A percentile compares a stretch with the other conserved stretches of the same genome.
These are phyloP conservation scores for Radopholus similis DNA, from an alignment of 1,140 invertebrate genomes.

Conservation along the genomic window DNA sequence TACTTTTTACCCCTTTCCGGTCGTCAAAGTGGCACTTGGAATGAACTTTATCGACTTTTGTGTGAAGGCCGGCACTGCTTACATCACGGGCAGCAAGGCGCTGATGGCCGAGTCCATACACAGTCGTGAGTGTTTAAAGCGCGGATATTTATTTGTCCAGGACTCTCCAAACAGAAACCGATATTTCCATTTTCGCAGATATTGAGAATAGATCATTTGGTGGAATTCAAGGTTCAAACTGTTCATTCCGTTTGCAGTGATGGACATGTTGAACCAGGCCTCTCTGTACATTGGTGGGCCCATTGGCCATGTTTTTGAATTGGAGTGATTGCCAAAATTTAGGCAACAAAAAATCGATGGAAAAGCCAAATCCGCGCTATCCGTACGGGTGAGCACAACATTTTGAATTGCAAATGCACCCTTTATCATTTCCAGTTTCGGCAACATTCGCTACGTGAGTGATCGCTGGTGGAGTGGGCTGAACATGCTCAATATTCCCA, in stretches of 20 bases:
- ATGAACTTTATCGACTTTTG: slow-evolving; percentile 31
- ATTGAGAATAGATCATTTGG: background rate
- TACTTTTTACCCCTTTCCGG: background rate
- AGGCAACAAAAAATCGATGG: slow-evolving; percentile 4
- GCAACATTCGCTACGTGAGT: slow-evolving; percentile 91
- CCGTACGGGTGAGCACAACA: slow-evolving; percentile 77
- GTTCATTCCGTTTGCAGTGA: slow-evolving; percentile 66
- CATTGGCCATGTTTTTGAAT: slow-evolving; percentile 23
- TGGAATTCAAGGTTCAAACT: background rate
- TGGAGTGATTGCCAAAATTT: background rate
- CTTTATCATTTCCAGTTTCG: slow-evolving; percentile 49
- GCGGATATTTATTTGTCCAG: background rate
- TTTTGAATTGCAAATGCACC: too few relatives aligned
- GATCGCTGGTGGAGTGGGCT: background rate
- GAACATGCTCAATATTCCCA: background rate
- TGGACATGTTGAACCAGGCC: slow-evolving; percentile 87
- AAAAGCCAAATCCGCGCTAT: slow-evolving; percentile 8
- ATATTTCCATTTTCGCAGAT: background rate
- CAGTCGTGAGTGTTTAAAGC: slow-evolving; percentile 64
- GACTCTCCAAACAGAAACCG: background rate
- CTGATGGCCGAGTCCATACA: slow-evolving; percentile 95
- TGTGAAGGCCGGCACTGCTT: slow-evolving; percentile 81
- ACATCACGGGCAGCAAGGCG: slow-evolving; percentile 87
- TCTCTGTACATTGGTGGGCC: slow-evolving; percentile 33
- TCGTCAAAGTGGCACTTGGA: slow-evolving; percentile 38